Base-by-base conservation (phyloP, 1,140 invertebrate species). In the Prorops nasuta region DNA sequence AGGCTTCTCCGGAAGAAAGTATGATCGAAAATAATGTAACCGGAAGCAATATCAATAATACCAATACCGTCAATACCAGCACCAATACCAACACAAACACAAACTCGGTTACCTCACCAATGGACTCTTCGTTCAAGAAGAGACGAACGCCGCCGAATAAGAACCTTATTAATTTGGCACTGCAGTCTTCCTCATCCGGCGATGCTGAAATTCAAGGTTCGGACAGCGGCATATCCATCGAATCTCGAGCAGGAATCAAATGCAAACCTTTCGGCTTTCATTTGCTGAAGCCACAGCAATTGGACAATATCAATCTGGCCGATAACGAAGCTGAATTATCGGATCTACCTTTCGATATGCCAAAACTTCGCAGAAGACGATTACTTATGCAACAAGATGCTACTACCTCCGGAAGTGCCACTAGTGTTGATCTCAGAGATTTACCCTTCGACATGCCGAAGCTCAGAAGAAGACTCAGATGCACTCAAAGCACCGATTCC, bases 371-470 rank as follows among this genome's bases (percentile, higher is more conserved):
- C 35, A 80, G 90, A 37, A 82, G 86, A 68, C 81, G 88, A 51
- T 70, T 77, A 15, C 63, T 77, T 14, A 66, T 75, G 63, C 71
- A 77, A 36, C 74, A 84, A 55, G 80, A 81, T 31, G 81, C 81
- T 7, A 84, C 83, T 35, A 88, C 86, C 22, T 86, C 86, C 12
- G 83, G 84, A 28, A 87, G 85, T 58, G 83, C 84, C 16, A 87
- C 84, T 2, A 87, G 85, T 4, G 85, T 89, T 9, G 89, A 92
- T 64, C 74, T 92, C 2, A 80, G 85, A 37, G 85, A 91, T 62
- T 78, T 93, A 51, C 90, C 91, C 14, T 94, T 93, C 65, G 91
- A 93, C 68, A 92, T 93, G 89, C 90, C 91, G 10, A 93, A 93
- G 73, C 72, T 94, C 32, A 78, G 89, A 41, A 80, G 90, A 21